Evolutionary conservation across 2,888 invertebrate species (phyloP).

Genomic region (Polia nebulosa): DNA sequence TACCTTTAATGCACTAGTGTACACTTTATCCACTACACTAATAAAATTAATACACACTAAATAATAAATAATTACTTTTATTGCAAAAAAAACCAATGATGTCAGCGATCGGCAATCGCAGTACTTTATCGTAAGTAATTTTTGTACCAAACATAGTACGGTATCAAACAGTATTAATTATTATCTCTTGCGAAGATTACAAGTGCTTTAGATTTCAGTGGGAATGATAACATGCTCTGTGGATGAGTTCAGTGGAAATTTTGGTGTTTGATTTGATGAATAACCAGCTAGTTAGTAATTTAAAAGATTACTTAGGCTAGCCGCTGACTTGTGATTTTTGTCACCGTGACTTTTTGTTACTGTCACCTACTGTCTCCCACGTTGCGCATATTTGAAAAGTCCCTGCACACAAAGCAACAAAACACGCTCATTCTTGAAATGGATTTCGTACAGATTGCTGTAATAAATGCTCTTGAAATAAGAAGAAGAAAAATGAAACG

Average conservation of each 20-base stretch:
- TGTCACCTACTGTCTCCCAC: too few species aligned
- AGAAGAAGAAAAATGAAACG: too few species aligned
- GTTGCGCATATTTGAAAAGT: too few species aligned
- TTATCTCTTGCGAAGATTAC: constrained; percentile 66
- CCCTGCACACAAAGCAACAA: too few species aligned
- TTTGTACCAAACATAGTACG: constrained; percentile 17
- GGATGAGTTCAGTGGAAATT: constrained; percentile 55
- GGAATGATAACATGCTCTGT: constrained; percentile 47
- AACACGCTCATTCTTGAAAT: too few species aligned
- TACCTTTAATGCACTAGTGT: neutral
- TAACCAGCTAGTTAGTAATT: neutral
- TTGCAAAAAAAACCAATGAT: constrained; percentile 37
- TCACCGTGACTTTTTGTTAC: too few species aligned
- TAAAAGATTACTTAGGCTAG: too few species aligned
- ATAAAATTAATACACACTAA: constrained; percentile 34
- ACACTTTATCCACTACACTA: constrained; percentile 16
- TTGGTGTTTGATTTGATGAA: constrained; percentile 37
- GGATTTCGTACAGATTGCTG: too few species aligned
- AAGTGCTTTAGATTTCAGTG: constrained; percentile 62
- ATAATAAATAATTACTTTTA: constrained; percentile 41
- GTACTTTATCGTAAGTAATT: constrained; percentile 34
- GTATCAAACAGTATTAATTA: constrained; percentile 65
- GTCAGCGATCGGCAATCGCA: constrained; percentile 24
- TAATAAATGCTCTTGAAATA: too few species aligned
- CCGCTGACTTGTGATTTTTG: too few species aligned